Evolutionary conservation across 2,888 invertebrate genomes (phyloP), one percentile per base, ranked within the genome.

Genomic region (Sphaeridia pumilis): DNA sequence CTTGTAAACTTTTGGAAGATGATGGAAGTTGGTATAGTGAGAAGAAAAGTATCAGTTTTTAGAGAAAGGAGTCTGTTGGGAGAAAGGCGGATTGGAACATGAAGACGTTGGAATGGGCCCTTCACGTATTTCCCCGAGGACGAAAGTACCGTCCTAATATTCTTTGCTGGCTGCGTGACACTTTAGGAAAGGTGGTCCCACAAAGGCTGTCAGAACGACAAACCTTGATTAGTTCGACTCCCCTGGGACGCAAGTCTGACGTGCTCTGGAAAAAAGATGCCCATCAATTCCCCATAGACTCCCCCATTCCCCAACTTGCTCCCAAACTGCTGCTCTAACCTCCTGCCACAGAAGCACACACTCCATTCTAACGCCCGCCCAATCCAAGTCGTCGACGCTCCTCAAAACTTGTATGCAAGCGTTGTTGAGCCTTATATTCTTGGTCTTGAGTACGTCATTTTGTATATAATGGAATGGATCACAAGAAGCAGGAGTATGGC

Each of bases 171-270:
- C 59, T 57, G 57, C 60, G 59, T 62, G 64, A 64, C 64, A 63
- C 62, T 61, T 59, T 57, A 51, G 55, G 58, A 58, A 61, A 63
- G 61, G 62, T 60, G 60, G 62, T 58, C 60, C 61, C 64, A 58
- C 61, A 58, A 59, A 64, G 64, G 58, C 64, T 64, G 64, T 64
- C 64, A 64, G 61, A 61, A 61, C 64, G 60, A 61, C 64, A 62
- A 64, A 60, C 61, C 64, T 63, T 65, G 65, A 65, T 65, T 65
- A 65, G 60, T 65, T 65, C 55, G 51, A 58, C 58, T 65, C 65
- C 65, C 63, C 21, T 5, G 65, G 57, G 63, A 61, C 50, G 46
- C 47, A 58, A 58, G 58, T 58, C 58, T 59, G 47, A 57, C 61
- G 59, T 63, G 65, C 61, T 60, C 57, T 59, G 63, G 65, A 61